A percentile compares a stretch with the other conserved stretches of the same genome.
Conservation (phyloP, 2,797 vertebrate genomes). For the Perdix hodgsoniae region DNA sequence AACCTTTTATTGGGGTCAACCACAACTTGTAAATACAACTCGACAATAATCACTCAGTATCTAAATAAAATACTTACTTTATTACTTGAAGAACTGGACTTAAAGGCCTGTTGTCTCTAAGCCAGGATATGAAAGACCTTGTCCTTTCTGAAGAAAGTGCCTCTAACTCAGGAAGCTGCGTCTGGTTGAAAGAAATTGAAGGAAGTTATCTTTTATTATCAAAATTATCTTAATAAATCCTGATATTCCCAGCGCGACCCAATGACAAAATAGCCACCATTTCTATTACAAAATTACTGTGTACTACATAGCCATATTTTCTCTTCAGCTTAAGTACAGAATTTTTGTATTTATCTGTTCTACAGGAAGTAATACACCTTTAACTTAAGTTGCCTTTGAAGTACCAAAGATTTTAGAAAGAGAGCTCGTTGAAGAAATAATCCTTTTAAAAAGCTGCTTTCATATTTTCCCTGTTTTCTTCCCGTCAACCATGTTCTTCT, state of each 20-base stretch:
- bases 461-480: neutral
- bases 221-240: neutral
- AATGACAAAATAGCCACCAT: neutral
- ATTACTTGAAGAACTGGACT: constrained; percentile 87
- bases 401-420: neutral
- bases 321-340: neutral
- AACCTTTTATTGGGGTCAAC: neutral
- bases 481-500: neutral
- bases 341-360: neutral
- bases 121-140: constrained; percentile 92
- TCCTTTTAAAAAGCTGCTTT: neutral
- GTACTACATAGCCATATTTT: neutral
- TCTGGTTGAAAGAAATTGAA: constrained; percentile 78
- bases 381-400: neutral
- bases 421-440: neutral
- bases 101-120: constrained; percentile 90
- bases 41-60: neutral
- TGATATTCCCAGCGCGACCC: rapidly evolving
- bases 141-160: constrained; percentile 89
- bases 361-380: neutral
- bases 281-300: neutral
- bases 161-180: constrained; percentile 90
- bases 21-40: neutral
- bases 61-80: constrained; percentile 86
- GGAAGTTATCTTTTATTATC: neutral